Evolutionary conservation across 1,140 invertebrate species (phyloP), one percentile per base, ranked within the genome.

Genomic region (Trissolcus basalis): DNA sequence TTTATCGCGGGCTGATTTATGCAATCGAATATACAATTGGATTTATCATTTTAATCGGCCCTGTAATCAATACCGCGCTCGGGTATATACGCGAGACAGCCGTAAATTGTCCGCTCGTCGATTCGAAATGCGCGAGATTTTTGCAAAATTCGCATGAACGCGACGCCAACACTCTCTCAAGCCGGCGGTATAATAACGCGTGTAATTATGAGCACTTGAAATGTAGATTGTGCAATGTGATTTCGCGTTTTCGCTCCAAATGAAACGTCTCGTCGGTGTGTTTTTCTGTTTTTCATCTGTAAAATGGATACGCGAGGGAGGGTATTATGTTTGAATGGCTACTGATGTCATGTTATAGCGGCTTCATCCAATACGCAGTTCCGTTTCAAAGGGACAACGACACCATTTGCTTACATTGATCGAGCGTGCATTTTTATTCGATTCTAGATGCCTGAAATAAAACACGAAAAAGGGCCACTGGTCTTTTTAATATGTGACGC

Each of bases 31-130:
- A 27, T 27, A 61, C 55, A 73, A 73, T 73, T 65, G 60, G 56
- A 73, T 73, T 73, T 73, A 73, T 73, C 70, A 73, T 73, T 73
- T 56, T 60, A 73, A 73, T 73, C 70, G 61, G 33, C 1, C 47
- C 56, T 41, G 64, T 43, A 63, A 74, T 74, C 71, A 63, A 74
- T 74, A 74, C 71, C 43, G 9, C 33, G 67, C 19, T 27, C 44
- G 35, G 15, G 13, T 45, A 19, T n/a, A n/a, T 50, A 27, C 19
- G 2, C 1, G 13, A 54, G 35, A 9, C 12, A 19, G 10, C 19
- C 35, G 69, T 72, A 72, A 72, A 67, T 64, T 32, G 59, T 27
- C 6, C 51, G 16, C 32, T 49, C 44, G 51, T 60, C 55, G 48
- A 65, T 71, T 53, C 36, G 49, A 72, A 72, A 47, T 65, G 44